Evolutionary conservation across 2,113 vertebrate genomes (phyloP).

Genomic region (Eleginops maclovinus): DNA sequence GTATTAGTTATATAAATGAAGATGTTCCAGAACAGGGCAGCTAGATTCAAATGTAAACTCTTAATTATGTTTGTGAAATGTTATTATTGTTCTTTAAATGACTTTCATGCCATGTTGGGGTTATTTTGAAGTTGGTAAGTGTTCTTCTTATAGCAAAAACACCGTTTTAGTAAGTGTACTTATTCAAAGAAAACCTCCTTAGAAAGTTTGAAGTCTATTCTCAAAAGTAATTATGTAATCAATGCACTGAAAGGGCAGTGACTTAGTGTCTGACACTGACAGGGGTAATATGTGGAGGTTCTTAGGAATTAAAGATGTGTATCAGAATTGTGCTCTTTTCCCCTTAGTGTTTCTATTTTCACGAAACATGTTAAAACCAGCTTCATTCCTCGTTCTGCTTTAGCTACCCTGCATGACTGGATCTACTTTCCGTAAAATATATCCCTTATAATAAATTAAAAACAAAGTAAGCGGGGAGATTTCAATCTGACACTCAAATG

Average conservation of each 20-base stretch:
- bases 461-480: background rate
- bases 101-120: background rate
- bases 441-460: background rate
- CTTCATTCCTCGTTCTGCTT: conserved; percentile 1
- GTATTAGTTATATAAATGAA: background rate
- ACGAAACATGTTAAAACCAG: background rate
- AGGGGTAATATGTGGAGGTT: background rate
- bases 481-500: background rate
- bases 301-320: background rate
- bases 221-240: background rate
- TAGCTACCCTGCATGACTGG: background rate
- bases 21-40: background rate
- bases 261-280: background rate
- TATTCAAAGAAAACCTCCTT: background rate
- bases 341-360: background rate
- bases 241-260: background rate
- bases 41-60: background rate
- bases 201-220: too few species aligned
- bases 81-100: background rate
- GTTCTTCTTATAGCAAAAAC: background rate
- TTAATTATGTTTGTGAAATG: background rate
- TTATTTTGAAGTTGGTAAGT: background rate
- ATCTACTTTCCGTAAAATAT: background rate
- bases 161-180: background rate
- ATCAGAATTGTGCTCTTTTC: background rate